Percentiles rank a stretch among this genome's conserved stretches.
These are phyloP conservation scores for Mormyrus proboscirostris DNA, from an alignment of 2,797 vertebrate genomes.

Conservation along the genomic window DNA sequence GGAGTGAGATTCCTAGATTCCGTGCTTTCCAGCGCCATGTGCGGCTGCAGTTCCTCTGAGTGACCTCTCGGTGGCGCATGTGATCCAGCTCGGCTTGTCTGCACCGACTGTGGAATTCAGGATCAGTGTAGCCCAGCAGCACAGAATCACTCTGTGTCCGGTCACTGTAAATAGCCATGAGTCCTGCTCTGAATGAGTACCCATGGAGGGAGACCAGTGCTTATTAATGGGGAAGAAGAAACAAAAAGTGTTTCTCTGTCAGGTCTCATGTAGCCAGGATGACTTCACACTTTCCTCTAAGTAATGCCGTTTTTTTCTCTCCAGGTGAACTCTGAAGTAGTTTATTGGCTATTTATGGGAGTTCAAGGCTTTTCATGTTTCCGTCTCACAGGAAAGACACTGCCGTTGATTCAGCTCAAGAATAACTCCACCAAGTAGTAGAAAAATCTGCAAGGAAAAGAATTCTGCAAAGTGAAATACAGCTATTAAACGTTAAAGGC, in stretches of 20 bases:
- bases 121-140: constrained; percentile 8
- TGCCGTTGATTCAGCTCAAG: background rate
- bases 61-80: constrained; percentile 49
- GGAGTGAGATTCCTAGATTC: background rate
- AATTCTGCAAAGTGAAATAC: background rate
- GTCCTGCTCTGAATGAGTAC: background rate
- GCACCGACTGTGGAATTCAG: constrained; percentile 1
- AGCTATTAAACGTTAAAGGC: background rate
- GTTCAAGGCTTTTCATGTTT: background rate
- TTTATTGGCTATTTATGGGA: constrained; percentile 3
- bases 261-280: background rate
- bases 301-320: background rate
- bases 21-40: background rate
- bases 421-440: background rate
- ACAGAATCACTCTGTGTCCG: constrained; percentile 11
- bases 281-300: constrained; percentile 12
- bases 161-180: constrained; percentile 10
- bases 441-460: background rate
- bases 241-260: background rate
- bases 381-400: background rate
- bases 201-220: background rate
- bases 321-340: constrained; percentile 9
- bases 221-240: constrained; percentile 15
- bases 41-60: background rate
- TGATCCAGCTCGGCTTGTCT: constrained; percentile 26